These are phyloP conservation scores for Plagodis dolabraria DNA, from an alignment of 2,888 invertebrate genomes.

Conservation along the genomic window DNA sequence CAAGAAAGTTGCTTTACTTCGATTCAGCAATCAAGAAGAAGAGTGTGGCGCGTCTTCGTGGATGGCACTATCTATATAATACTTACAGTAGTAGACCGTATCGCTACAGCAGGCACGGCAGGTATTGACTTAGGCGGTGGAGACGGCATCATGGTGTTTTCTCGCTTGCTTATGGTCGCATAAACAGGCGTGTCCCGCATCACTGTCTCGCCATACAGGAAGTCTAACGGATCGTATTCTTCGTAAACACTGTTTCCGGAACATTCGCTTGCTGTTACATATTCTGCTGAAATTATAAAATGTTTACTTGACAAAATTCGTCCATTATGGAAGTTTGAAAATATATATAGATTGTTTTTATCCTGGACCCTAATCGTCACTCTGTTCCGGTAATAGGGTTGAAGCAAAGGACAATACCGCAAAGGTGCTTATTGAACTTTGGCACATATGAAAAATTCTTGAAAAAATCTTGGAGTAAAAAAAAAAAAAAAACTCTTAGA, in stretches of 20 bases:
- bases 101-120: constrained; percentile 63
- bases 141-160: constrained; percentile 66
- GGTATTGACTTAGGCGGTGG: constrained; percentile 78
- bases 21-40: no score
- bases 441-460: no score
- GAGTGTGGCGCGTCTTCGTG: no score
- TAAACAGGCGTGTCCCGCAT: constrained; percentile 76
- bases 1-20: no score
- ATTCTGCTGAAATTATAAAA: constrained; percentile 51
- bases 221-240: constrained; percentile 80
- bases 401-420: no score
- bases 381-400: background rate
- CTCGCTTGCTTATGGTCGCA: constrained; percentile 71
- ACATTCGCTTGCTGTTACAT: constrained; percentile 70
- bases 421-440: no score
- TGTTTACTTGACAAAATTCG: background rate
- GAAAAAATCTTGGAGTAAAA: no score
- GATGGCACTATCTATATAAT: no score
- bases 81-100: constrained; percentile 74
- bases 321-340: no score
- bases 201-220: constrained; percentile 79
- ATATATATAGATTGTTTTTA: background rate
- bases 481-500: no score
- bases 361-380: background rate
- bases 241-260: constrained; percentile 77